Percentiles rank a stretch among this genome's conserved stretches.
phyloP scores from a whole-genome alignment of 2,113 vertebrate genomes.

The Rattus rattus region DNA sequence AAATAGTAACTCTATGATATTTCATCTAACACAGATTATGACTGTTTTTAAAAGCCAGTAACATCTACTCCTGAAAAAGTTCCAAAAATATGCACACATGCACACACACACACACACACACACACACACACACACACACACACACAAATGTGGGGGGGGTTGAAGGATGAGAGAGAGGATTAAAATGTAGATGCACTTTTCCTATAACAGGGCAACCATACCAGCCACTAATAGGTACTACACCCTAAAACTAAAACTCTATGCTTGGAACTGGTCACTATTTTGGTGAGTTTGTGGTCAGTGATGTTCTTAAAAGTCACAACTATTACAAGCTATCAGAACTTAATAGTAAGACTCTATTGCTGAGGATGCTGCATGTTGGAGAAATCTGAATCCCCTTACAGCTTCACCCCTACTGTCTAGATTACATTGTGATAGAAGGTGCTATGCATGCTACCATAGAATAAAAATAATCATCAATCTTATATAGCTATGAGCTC shows the following conservation, averaged over 20 bases:
- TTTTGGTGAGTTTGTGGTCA: not conserved
- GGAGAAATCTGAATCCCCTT: not conserved
- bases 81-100: not conserved
- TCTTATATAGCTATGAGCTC: not conserved
- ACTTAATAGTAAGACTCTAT: not conserved
- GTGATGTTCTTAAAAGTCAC: not conserved
- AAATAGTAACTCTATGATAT: not conserved
- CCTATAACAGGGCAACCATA: not conserved
- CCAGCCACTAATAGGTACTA: not conserved
- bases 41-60: not conserved
- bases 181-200: not conserved
- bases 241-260: not conserved
- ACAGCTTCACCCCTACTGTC: not conserved
- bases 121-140: not conserved
- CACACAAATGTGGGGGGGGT: no score
- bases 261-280: not conserved
- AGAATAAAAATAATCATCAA: not conserved
- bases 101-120: not conserved
- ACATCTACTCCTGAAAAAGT: not conserved
- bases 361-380: not conserved
- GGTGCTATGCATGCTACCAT: not conserved
- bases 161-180: no score
- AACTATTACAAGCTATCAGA: not conserved
- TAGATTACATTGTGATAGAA: not conserved
- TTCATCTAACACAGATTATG: not conserved